phyloP scores from a whole-genome alignment of 2,888 invertebrate genomes.

The Aphidius colemani region DNA sequence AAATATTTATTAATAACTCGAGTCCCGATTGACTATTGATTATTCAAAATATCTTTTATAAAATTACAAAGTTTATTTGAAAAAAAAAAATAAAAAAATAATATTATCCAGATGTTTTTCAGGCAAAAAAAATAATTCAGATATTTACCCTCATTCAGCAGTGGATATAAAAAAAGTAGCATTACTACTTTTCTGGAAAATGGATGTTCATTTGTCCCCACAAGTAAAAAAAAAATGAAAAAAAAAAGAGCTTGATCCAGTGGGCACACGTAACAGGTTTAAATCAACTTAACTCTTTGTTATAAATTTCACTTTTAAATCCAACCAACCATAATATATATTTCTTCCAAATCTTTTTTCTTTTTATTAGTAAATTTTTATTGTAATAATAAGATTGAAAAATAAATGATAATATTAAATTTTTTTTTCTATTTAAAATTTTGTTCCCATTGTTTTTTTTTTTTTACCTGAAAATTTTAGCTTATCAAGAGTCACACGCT shows the following conservation, averaged over 20 bases:
- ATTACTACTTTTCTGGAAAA: not conserved
- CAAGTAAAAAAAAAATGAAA: not conserved
- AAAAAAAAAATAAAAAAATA: too few species aligned
- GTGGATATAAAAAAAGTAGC: too few species aligned
- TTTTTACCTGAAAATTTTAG: too few species aligned
- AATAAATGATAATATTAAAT: not conserved
- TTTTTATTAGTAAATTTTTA: not conserved
- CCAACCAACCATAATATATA: constrained; percentile 32
- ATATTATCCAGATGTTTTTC: not conserved
- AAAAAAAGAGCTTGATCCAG: not conserved
- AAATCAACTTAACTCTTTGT: constrained; percentile 38
- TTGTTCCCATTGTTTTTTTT: too few species aligned
- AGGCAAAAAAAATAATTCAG: not conserved
- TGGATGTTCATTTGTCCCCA: constrained; percentile 25
- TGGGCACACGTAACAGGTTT: constrained; percentile 31
- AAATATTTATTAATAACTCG: too few species aligned
- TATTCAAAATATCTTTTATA: too few species aligned
- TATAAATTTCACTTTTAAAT: constrained; percentile 43
- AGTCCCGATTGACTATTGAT: too few species aligned
- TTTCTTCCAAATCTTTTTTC: not conserved
- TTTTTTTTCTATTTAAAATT: too few species aligned
- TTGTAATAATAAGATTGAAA: not conserved
- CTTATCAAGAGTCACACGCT: too few species aligned
- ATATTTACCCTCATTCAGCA: constrained; percentile 3
- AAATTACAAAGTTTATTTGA: too few species aligned